These are phyloP conservation scores for Eubasilissa regina DNA, from an alignment of 1,140 invertebrate genomes.

Conservation along the genomic window DNA sequence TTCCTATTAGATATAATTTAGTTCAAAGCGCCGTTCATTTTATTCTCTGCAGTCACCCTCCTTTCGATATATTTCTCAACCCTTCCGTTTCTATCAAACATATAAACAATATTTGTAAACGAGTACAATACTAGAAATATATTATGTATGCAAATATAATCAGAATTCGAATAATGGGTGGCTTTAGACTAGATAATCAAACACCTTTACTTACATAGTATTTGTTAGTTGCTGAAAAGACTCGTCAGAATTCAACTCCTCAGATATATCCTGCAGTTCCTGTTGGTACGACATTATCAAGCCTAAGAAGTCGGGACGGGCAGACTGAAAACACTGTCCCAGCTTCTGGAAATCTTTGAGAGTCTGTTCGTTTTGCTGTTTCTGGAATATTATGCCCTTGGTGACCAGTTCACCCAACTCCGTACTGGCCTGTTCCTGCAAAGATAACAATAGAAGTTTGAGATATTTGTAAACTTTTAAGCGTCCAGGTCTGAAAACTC, in stretches of 20 bases:
- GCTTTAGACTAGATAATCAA: too few species aligned
- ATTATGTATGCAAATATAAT: too few species aligned
- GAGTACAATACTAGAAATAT: too few species aligned
- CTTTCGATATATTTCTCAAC: too few species aligned
- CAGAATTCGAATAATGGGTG: too few species aligned
- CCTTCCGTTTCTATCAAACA: too few species aligned
- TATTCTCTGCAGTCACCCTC: too few species aligned
- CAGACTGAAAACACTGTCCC: background rate
- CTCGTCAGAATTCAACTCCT: conserved; percentile 79
- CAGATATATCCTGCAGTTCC: conserved; percentile 75
- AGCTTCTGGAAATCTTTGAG: conserved; percentile 1
- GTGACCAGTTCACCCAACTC: background rate
- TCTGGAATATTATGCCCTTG: background rate
- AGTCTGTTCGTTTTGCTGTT: background rate
- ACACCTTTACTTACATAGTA: conserved; percentile 72
- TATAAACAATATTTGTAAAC: too few species aligned
- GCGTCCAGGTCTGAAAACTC: too few species aligned
- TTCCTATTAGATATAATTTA: too few species aligned
- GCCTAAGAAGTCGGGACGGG: background rate
- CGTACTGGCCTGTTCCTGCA: background rate
- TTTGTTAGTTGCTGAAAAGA: conserved; percentile 77
- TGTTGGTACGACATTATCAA: background rate
- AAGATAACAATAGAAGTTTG: conserved; percentile 10
- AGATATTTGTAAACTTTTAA: background rate
- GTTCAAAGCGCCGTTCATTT: too few species aligned